Evolutionary conservation across 1,140 invertebrate species (phyloP).

Genomic region (Solenopsis fugax): DNA sequence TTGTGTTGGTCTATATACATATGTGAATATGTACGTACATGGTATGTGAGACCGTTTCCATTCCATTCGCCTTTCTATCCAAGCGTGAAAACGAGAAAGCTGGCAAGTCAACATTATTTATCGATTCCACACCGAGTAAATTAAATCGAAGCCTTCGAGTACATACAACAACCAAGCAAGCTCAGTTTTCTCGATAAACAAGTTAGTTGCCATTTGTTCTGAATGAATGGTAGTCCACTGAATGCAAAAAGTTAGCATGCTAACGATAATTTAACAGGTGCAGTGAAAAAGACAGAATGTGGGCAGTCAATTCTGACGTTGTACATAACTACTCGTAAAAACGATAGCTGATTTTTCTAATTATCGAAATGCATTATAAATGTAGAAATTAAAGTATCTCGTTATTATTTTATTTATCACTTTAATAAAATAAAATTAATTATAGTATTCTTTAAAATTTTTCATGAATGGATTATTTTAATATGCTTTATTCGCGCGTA

Average conservation of each 20-base stretch:
- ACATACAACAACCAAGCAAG: constrained; percentile 10
- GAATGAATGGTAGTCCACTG: neutral
- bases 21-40: neutral
- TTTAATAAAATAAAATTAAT: neutral
- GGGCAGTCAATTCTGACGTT: neutral
- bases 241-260: neutral
- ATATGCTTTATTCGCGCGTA: neutral
- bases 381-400: neutral
- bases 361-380: neutral
- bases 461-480: neutral
- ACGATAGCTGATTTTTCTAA: neutral
- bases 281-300: neutral
- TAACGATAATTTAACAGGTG: neutral
- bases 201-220: constrained; percentile 38
- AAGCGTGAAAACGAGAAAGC: constrained; percentile 55
- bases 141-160: constrained; percentile 29
- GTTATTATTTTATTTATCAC: neutral
- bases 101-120: constrained; percentile 56
- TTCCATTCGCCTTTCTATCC: constrained; percentile 52
- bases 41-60: constrained; percentile 39
- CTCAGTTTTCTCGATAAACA: constrained; percentile 34
- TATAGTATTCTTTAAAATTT: neutral
- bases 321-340: neutral
- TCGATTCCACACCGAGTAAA: constrained; percentile 44
- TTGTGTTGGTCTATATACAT: constrained; percentile 10